Evolutionary conservation across 1,140 invertebrate species (phyloP).

Genomic region (Drosophila nikananu): DNA sequence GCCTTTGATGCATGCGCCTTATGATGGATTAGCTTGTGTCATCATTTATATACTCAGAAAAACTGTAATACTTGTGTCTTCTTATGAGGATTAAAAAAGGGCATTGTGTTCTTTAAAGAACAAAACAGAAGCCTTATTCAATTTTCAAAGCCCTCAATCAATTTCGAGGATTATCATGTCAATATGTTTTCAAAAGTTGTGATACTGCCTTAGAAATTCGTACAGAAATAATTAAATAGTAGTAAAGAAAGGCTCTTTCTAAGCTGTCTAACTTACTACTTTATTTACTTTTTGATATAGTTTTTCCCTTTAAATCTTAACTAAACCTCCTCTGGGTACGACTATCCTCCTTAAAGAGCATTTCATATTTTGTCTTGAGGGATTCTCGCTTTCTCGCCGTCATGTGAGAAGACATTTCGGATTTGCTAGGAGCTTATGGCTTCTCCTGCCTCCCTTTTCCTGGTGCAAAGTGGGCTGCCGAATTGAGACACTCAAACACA

Average conservation of each 20-base stretch:
- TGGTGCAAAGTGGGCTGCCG: conserved; percentile 56
- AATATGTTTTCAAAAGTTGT: background rate
- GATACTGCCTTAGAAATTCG: background rate
- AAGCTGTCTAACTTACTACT: background rate
- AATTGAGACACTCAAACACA: conserved; percentile 58
- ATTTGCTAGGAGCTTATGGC: conserved; percentile 46
- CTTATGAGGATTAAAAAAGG: conserved; percentile 10
- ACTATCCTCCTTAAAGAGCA: conserved; percentile 8
- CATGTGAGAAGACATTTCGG: conserved; percentile 55
- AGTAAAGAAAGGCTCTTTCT: too few relatives aligned
- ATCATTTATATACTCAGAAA: conserved; percentile 15
- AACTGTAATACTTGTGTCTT: conserved; percentile 17
- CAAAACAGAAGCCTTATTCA: background rate
- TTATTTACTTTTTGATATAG: too few relatives aligned
- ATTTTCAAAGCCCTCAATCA: conserved; percentile 17
- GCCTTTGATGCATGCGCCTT: conserved; percentile 18
- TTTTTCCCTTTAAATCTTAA: background rate
- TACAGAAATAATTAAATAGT: too few relatives aligned
- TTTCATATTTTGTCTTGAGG: conserved; percentile 17
- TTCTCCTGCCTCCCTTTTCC: conserved; percentile 19
- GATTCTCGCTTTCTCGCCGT: conserved; percentile 14
- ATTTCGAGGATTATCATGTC: background rate
- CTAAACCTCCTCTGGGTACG: too few relatives aligned
- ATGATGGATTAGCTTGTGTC: conserved; percentile 51
- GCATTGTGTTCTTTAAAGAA: conserved; percentile 11